Percentiles rank a stretch among this genome's conserved stretches.
Evolutionary conservation across 2,888 invertebrate species (phyloP).

Genomic region (Rhingia rostrata): DNA sequence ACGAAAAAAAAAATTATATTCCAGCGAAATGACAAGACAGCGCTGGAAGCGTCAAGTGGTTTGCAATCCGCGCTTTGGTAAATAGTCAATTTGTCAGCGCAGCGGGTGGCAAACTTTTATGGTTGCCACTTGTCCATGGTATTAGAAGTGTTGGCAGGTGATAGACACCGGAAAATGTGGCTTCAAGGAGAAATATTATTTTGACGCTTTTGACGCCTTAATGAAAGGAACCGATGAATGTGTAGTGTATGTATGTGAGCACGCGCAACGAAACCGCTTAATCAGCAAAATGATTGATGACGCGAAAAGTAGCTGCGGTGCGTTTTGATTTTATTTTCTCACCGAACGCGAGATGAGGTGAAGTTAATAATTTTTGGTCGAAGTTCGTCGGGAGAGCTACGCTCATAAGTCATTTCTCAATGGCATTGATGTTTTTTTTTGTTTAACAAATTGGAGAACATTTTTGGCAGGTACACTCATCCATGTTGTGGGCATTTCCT

Average conservation of each 20-base stretch:
- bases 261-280: conserved; percentile 40
- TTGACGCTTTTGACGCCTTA: conserved; percentile 53
- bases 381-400: conserved; percentile 17
- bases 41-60: conserved; percentile 56
- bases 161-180: conserved; percentile 62
- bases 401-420: conserved; percentile 51
- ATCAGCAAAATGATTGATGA: conserved; percentile 65
- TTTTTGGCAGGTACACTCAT: conserved; percentile 8
- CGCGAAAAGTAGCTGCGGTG: conserved; percentile 1
- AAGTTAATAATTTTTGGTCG: not conserved
- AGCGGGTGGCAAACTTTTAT: conserved; percentile 72
- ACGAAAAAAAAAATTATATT: not conserved
- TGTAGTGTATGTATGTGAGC: not conserved
- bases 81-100: conserved; percentile 72
- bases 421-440: conserved; percentile 49
- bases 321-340: not conserved
- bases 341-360: not conserved
- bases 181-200: conserved; percentile 50
- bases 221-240: conserved; percentile 36
- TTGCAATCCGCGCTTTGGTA: conserved; percentile 41
- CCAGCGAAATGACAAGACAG: conserved; percentile 15
- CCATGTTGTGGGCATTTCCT: too few relatives aligned
- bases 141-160: conserved; percentile 72
- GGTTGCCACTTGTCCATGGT: conserved; percentile 61
- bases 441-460: conserved; percentile 43